phyloP scores from a whole-genome alignment of 2,888 invertebrate species.

The Metellina segmentata region DNA sequence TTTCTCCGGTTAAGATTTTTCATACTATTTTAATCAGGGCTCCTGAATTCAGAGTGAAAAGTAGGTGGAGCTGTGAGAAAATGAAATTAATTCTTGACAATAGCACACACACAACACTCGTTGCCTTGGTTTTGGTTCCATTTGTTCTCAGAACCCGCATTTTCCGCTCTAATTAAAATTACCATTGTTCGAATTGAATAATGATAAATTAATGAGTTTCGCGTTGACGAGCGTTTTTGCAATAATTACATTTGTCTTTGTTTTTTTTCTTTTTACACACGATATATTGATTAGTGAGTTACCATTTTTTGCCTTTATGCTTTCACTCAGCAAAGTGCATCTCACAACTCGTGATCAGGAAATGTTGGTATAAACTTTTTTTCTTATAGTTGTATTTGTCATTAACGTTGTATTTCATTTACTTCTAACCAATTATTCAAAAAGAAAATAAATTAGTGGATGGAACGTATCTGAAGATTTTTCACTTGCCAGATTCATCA shows the following conservation, averaged over 20 bases:
- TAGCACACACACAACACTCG: background rate
- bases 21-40: constrained; percentile 22
- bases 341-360: too few relatives aligned
- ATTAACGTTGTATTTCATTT: too few relatives aligned
- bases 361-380: too few relatives aligned
- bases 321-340: too few relatives aligned
- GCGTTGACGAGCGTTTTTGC: background rate
- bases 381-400: too few relatives aligned
- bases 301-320: background rate
- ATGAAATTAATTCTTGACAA: constrained; percentile 44
- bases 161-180: constrained; percentile 37
- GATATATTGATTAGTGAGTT: background rate
- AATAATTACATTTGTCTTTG: background rate
- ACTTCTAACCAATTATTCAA: too few relatives aligned
- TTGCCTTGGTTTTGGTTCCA: background rate
- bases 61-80: constrained; percentile 7
- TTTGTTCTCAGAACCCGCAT: background rate
- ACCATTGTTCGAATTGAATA: constrained; percentile 14
- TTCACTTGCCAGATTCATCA: too few relatives aligned
- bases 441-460: too few relatives aligned
- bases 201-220: constrained; percentile 24
- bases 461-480: too few relatives aligned
- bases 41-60: background rate
- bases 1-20: constrained; percentile 27
- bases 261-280: background rate